Base-by-base conservation (phyloP, 1,140 invertebrate species). In the Dendrolimus punctatus region DNA sequence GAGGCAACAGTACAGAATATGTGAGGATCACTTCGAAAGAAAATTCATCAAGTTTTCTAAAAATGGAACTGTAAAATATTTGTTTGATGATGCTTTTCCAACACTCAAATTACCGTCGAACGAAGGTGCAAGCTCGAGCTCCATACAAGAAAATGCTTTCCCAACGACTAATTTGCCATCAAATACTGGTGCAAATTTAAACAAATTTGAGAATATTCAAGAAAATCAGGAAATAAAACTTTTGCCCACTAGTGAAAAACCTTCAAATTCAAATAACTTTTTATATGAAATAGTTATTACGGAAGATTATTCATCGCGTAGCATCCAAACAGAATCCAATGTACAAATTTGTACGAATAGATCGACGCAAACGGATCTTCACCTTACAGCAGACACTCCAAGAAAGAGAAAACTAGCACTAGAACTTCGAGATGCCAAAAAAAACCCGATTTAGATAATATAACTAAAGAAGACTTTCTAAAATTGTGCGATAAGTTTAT, bases 11-110 rank as follows among this genome's bases (percentile, higher is more conserved):
- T 54, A 54, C 44, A 54, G 57, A 59, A 54, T 59, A 8, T 59
- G 57, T 46, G 57, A 59, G 52, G 49, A 59, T 39, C 57, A 59
- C 49, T 59, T 59, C 45, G 52, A 54, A 50, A 59, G 9, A 43
- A 38, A 10, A 23, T 59, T 23, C 37, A 54, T 59, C 23, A 51
- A 54, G 39, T 51, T 43, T 57, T 57, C 55, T 49, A 52, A 52
- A 53, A 57, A 48, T 43, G 9, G 46, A 49, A 49, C 7, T 57
- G 39, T 51, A 23, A 51, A 51, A 57, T 57, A 51, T 51, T 57
- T 57, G n/a, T 50, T 37, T 37, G 44, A 47, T 9, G 6, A 50
- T 53, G 57, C 57, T 41, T 49, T 50, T 46, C 57, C 57, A 50
- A 50, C 51, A 43, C 49, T 57, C 23, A 57, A 57, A 5, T 51